A percentile compares a stretch with the other conserved stretches of the same genome.
phyloP scores from a whole-genome alignment of 2,113 vertebrate genomes.

The Salvelinus alpinus region DNA sequence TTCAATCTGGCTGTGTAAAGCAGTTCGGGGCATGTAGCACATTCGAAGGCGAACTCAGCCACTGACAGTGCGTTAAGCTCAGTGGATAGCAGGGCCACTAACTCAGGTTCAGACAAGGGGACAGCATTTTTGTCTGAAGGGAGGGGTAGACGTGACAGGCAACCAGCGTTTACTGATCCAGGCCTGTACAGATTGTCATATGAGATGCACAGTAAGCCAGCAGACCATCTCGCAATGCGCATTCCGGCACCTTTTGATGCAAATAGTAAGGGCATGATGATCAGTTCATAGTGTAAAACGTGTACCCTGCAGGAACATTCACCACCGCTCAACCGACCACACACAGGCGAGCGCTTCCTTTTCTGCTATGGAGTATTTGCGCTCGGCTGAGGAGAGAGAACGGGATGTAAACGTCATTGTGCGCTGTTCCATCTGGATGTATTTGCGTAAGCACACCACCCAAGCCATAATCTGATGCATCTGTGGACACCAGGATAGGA shows the following conservation, averaged over 20 bases:
- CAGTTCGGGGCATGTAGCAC: constrained; percentile 7
- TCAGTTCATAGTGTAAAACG: background rate
- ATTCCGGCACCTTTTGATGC: background rate
- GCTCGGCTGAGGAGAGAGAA: too few species aligned
- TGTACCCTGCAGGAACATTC: constrained; percentile 6
- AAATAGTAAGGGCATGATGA: background rate
- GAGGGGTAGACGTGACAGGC: background rate
- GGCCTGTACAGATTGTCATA: background rate
- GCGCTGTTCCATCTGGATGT: background rate
- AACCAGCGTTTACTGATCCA: background rate
- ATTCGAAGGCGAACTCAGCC: background rate
- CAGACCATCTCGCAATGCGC: background rate
- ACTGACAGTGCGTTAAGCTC: background rate
- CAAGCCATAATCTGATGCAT: constrained; percentile 18
- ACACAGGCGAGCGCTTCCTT: too few species aligned
- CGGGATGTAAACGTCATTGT: too few species aligned
- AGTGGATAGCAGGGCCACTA: background rate
- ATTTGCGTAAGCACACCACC: constrained; percentile 6
- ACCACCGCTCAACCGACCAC: too few species aligned
- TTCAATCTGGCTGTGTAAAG: background rate
- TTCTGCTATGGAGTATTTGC: too few species aligned
- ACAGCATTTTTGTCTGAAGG: background rate
- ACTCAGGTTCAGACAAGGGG: background rate
- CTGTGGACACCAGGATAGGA: background rate
- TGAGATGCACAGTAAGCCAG: background rate